A percentile compares a stretch with the other conserved stretches of the same genome.
These are phyloP conservation scores for Leptinotarsa haldemani DNA, from an alignment of 2,888 invertebrate genomes.

Conservation along the genomic window DNA sequence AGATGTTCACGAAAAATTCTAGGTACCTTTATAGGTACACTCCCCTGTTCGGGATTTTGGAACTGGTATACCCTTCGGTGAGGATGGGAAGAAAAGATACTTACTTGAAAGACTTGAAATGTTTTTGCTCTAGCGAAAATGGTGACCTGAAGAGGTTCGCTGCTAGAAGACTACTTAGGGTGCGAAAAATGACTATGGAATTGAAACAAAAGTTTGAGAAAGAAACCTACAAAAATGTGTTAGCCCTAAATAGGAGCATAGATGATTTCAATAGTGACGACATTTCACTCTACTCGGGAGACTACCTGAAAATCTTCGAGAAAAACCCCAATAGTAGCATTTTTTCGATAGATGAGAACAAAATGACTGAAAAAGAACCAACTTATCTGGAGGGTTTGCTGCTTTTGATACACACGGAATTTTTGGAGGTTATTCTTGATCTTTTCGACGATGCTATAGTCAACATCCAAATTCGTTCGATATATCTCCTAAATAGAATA, in stretches of 20 bases:
- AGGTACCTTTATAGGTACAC: conserved; percentile 59
- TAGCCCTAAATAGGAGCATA: conserved; percentile 47
- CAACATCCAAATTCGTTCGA: conserved; percentile 57
- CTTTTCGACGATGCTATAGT: conserved; percentile 57
- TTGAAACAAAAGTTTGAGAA: conserved; percentile 52
- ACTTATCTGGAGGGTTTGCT: conserved; percentile 58
- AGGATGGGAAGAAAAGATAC: conserved; percentile 36
- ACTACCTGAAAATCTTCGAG: conserved; percentile 54
- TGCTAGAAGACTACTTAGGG: conserved; percentile 37
- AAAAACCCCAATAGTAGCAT: conserved; percentile 46
- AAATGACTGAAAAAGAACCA: conserved; percentile 39
- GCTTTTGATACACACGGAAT: conserved; percentile 52
- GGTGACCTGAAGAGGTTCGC: conserved; percentile 35
- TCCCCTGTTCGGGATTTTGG: conserved; percentile 60
- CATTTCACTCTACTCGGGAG: conserved; percentile 58
- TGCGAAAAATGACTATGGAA: conserved; percentile 39
- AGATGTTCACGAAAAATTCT: conserved; percentile 55
- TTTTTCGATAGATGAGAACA: conserved; percentile 40
- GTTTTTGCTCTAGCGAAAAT: conserved; percentile 39
- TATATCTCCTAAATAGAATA: conserved; percentile 53
- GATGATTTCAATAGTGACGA: conserved; percentile 51
- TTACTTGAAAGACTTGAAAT: conserved; percentile 50
- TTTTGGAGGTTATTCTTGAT: conserved; percentile 52
- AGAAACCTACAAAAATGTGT: conserved; percentile 43
- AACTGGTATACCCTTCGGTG: conserved; percentile 59